Evolutionary conservation across 2,113 vertebrate genomes (phyloP).

Genomic region (Mustelus asterias): DNA sequence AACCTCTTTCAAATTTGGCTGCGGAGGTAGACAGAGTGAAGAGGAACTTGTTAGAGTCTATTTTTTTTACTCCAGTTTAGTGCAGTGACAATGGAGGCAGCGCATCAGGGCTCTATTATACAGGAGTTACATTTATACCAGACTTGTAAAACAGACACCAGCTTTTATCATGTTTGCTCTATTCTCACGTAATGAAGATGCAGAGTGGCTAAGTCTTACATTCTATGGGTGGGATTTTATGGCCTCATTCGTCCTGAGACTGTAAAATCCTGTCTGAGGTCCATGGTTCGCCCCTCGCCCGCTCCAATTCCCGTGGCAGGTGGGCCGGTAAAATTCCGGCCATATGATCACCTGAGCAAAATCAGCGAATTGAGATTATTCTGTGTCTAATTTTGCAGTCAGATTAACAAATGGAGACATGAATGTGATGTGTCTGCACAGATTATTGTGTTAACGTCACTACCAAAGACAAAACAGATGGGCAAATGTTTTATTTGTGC

Average conservation of each 20-base stretch:
- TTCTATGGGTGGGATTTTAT: not conserved
- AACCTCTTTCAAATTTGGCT: not conserved
- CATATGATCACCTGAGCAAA: not conserved
- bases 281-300: no score
- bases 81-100: not conserved
- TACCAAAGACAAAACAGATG: not conserved
- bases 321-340: no score
- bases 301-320: no score
- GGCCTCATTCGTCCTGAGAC: no score
- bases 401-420: not conserved
- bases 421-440: not conserved
- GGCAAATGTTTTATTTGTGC: not conserved
- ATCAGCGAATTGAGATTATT: not conserved
- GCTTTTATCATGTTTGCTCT: not conserved
- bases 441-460: not conserved
- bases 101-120: not conserved
- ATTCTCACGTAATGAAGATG: not conserved
- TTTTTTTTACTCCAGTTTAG: not conserved
- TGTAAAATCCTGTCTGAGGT: no score
- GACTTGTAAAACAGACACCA: not conserved
- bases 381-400: not conserved
- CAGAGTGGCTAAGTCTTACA: not conserved
- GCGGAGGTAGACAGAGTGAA: not conserved
- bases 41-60: not conserved
- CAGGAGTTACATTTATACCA: not conserved